These are phyloP conservation scores for Kryptolebias marmoratus DNA, from an alignment of 2,113 vertebrate species.

Conservation along the genomic window DNA sequence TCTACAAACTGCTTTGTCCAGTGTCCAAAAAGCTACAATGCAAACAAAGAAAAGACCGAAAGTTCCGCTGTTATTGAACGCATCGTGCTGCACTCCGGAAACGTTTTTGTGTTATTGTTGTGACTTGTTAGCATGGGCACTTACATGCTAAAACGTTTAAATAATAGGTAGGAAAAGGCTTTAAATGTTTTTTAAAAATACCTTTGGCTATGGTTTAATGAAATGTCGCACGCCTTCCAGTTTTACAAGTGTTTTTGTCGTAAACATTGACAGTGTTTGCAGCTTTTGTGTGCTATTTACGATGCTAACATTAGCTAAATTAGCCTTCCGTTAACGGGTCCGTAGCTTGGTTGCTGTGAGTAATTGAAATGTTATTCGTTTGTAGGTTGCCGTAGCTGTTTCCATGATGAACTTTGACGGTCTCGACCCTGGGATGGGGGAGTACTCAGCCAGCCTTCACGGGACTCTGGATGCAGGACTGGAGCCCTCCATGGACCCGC, in stretches of 20 bases:
- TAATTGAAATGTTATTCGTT: background rate
- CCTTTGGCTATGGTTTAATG: background rate
- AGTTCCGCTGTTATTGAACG: conserved; percentile 35
- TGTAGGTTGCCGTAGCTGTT: conserved; percentile 47
- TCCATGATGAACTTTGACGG: conserved; percentile 93
- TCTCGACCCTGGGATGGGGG: conserved; percentile 88
- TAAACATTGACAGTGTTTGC: background rate
- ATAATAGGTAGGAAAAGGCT: conserved; percentile 40
- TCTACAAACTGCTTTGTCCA: background rate
- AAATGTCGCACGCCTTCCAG: background rate
- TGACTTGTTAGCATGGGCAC: conserved; percentile 58
- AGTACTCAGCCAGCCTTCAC: conserved; percentile 82
- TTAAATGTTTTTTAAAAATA: background rate
- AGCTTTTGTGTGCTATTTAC: background rate
- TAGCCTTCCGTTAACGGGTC: background rate
- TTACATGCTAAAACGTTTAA: background rate
- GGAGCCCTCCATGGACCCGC: conserved; percentile 88
- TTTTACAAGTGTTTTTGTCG: background rate
- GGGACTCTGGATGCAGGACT: conserved; percentile 81
- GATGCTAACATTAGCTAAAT: conserved; percentile 34
- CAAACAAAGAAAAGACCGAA: background rate
- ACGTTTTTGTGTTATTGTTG: conserved; percentile 70
- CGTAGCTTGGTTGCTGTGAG: too few species aligned
- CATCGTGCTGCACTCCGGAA: conserved; percentile 51
- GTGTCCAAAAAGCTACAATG: background rate